Conservation (phyloP, 2,797 vertebrate species). For the Scyliorhinus canicula region DNA sequence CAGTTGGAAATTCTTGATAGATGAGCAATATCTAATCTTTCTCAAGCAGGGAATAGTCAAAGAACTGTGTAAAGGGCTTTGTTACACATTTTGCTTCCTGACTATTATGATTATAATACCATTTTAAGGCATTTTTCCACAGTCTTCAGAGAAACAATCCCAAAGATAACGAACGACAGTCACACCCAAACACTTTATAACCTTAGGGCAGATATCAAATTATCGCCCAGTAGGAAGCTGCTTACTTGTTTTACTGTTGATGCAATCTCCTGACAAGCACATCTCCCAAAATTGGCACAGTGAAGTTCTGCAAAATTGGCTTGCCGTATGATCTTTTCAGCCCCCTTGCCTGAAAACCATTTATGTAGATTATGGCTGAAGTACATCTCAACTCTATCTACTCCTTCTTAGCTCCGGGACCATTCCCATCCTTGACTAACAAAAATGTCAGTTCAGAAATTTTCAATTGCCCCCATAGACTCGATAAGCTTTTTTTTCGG, state of each 20-base stretch:
- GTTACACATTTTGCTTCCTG: not conserved
- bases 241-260: not conserved
- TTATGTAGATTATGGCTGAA: not conserved
- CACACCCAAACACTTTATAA: not conserved
- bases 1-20: not conserved
- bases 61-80: not conserved
- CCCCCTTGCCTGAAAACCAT: not conserved
- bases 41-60: not conserved
- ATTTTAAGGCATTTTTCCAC: not conserved
- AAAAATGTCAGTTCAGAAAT: not conserved
- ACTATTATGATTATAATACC: not conserved
- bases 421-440: not conserved
- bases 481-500: not conserved
- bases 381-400: not conserved
- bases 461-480: not conserved
- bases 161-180: not conserved
- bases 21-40: not conserved
- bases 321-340: not conserved
- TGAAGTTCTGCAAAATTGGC: not conserved
- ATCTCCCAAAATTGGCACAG: not conserved
- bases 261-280: not conserved
- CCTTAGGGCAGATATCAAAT: not conserved
- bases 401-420: too few relatives aligned
- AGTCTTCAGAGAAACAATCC: not conserved
- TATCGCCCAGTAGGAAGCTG: not conserved